Evolutionary conservation across 2,888 invertebrate genomes (phyloP).

Genomic region (Drosophila macrospina): DNA sequence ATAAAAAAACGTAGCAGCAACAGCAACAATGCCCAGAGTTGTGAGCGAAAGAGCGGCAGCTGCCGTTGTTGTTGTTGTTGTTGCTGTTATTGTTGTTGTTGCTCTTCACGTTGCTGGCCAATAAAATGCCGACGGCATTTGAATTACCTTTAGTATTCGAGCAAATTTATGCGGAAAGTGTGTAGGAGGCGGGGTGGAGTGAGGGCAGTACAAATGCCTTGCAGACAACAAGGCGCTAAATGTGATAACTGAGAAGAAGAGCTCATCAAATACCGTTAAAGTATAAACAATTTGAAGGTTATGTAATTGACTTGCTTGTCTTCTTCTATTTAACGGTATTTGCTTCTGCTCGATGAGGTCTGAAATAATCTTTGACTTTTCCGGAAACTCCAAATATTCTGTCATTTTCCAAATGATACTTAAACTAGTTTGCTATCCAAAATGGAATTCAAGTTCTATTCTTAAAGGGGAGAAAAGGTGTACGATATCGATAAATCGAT

Average conservation of each 20-base stretch:
- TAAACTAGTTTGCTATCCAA: too few species aligned
- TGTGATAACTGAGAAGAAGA: slow-evolving; percentile 3
- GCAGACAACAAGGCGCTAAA: slow-evolving; percentile 44
- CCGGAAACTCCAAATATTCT: neutral
- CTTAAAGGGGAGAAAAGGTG: too few species aligned
- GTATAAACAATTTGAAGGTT: slow-evolving; percentile 4
- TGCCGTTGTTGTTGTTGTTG: slow-evolving; percentile 29
- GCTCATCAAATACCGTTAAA: slow-evolving; percentile 4
- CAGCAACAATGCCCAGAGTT: slow-evolving; percentile 33
- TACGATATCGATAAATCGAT: too few species aligned
- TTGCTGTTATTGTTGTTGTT: slow-evolving; percentile 8
- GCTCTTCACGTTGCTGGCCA: slow-evolving; percentile 31
- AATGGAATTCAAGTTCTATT: too few species aligned
- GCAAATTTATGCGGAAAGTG: slow-evolving; percentile 21
- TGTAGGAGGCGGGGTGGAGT: neutral
- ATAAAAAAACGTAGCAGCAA: slow-evolving; percentile 71
- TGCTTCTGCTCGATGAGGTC: neutral
- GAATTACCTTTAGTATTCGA: slow-evolving; percentile 38
- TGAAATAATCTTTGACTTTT: neutral
- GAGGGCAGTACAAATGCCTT: slow-evolving; percentile 5
- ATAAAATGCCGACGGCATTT: slow-evolving; percentile 71
- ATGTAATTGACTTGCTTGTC: neutral
- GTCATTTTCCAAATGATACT: too few species aligned
- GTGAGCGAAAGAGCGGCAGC: slow-evolving; percentile 54
- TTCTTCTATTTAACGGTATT: slow-evolving; percentile 3